Percentiles rank a stretch among this genome's conserved stretches.
Conservation (phyloP, 2,888 invertebrate genomes). For the Drosophila sordidapex region DNA sequence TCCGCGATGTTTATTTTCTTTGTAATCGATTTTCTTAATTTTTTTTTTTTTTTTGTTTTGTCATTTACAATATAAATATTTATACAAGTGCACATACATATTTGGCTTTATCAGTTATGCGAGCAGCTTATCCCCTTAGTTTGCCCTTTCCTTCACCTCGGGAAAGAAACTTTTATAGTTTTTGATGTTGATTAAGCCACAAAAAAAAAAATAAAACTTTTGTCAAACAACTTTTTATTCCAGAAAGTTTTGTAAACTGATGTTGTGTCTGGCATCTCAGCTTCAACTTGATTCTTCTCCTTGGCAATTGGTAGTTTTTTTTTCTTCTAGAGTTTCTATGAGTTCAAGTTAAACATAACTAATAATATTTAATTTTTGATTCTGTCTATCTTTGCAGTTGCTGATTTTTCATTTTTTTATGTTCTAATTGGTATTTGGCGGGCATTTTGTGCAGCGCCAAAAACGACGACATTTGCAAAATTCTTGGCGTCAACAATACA, state of each 20-base stretch:
- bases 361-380: conserved; percentile 5
- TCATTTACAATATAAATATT: neutral
- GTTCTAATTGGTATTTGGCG: conserved; percentile 61
- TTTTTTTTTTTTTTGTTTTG: neutral
- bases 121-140: neutral
- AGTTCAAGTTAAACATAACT: neutral
- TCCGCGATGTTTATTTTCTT: neutral
- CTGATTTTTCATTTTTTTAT: conserved; percentile 37
- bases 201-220: conserved; percentile 21
- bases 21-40: neutral
- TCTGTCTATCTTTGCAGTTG: conserved; percentile 42
- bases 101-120: neutral
- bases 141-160: neutral
- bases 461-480: conserved; percentile 46
- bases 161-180: conserved; percentile 30
- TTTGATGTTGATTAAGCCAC: conserved; percentile 45
- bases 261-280: neutral
- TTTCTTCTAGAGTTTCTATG: neutral
- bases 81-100: neutral
- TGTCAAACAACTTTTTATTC: conserved; percentile 38
- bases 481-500: conserved; percentile 61
- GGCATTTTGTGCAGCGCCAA: conserved; percentile 70
- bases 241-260: conserved; percentile 2
- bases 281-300: conserved; percentile 23
- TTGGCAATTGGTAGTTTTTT: conserved; percentile 2